Evolutionary conservation across 2,113 vertebrate species (phyloP).

Genomic region (Pampusana beccarii): DNA sequence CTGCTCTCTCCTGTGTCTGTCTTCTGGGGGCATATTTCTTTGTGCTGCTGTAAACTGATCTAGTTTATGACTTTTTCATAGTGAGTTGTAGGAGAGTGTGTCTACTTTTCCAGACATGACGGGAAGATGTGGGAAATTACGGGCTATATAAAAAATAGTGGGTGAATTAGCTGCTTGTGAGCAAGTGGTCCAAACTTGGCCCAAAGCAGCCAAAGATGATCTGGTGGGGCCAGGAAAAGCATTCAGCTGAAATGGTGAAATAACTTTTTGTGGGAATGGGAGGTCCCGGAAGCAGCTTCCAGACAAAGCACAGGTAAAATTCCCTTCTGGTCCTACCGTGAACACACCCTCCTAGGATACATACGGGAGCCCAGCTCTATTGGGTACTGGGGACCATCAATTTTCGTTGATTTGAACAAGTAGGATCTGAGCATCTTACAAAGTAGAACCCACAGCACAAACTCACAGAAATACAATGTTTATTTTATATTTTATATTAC

Average conservation of each 20-base stretch:
- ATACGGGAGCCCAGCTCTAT: not conserved
- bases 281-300: not conserved
- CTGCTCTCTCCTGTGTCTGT: not conserved
- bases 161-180: not conserved
- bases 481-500: not conserved
- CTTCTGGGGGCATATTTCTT: slow-evolving; percentile 37
- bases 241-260: not conserved
- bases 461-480: not conserved
- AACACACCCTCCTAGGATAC: not conserved
- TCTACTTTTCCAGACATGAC: slow-evolving; percentile 49
- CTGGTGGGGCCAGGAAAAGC: not conserved
- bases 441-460: not conserved
- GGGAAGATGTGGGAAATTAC: slow-evolving; percentile 7
- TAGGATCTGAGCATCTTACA: not conserved
- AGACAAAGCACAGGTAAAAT: not conserved
- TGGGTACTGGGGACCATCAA: fast-evolving
- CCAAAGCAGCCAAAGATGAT: not conserved
- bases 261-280: not conserved
- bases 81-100: not conserved
- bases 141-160: not conserved
- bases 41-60: slow-evolving; percentile 35
- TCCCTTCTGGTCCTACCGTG: not conserved
- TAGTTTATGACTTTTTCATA: not conserved
- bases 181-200: not conserved
- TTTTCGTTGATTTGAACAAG: not conserved